Base-by-base conservation (phyloP, 2,888 invertebrate species). In the Ephialtes manifestator region DNA sequence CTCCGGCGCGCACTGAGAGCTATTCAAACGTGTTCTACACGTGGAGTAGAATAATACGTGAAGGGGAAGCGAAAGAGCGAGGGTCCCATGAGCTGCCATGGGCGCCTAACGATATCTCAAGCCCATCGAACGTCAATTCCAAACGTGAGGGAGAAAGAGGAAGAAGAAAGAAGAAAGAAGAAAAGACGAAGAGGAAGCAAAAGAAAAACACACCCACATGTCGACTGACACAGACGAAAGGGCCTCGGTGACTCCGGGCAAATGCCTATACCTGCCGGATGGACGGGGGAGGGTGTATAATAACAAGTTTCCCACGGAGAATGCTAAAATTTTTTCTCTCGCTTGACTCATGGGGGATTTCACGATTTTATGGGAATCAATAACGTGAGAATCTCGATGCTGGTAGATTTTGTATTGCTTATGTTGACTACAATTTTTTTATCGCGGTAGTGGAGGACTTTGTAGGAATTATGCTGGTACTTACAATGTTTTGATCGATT, bases 101-200 rank as follows among this genome's bases (percentile, higher is more conserved):
- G 68, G 39, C 60, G 53, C 48, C 43, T 35, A 77, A 39, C 81
- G 55, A 76, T 81, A 87, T 85, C 79, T 80, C 75, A 20, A 35
- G 24, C 75, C 71, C 79, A 83, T 83, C 86, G 77, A 86, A 77
- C 83, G 76, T 85, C 82, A 75, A 82, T 75, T 60, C 43, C 48
- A 39, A 10, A 35, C 35, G 39, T 1, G 8, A 39, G 39, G 10
- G 39, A 39, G 10, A 8, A 39, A 39, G 39, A 39, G 46, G 48
- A 39, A 58, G 58, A 58, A 24, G 60, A 20, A 67, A 0, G 46
- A 70, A 55, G 43, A 75, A 53, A 35, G 48, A 74, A 18, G 35
- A 46, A 39, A 60, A 60, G 35, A 68, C 68, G 11, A 43, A 20
- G 55, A 46, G 51, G 13, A 53, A 65, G 43, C 28, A 78, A 18